Evolutionary conservation across 1,140 invertebrate genomes (phyloP), one percentile per base, ranked within the genome.

Genomic region (Diprion similis): DNA sequence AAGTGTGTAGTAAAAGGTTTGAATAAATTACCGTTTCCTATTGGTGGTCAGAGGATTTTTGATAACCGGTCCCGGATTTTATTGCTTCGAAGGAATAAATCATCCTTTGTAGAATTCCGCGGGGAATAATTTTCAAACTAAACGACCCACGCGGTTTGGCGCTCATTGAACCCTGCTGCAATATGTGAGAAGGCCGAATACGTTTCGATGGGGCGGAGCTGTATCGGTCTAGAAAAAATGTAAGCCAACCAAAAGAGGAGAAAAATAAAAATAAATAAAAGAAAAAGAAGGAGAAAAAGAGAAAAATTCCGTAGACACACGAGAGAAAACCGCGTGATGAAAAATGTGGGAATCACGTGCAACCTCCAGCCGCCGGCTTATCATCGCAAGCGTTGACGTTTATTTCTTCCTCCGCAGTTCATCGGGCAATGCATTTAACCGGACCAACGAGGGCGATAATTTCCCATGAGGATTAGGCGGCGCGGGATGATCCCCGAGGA

Each of bases 391-490:
- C 37, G 66, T 18, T 15, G 37, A 18, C 66, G 18, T 68, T 45
- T 45, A 68, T 68, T 68, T n/a, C 11, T 45, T 45, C 24, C 24
- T 37, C 18, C 66, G 37, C 66, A 68, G 18, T 68, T 37, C 24
- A 37, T 37, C 24, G 24, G 24, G 24, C 24, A 18, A 19, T 45
- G 18, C 37, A 18, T 19, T 45, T 68, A 17, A 68, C 11, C 66
- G 66, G 15, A 68, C 66, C 66, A 68, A 68, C 66, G 66, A 68
- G 66, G 37, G 8, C 18, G 24, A 68, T 68, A 68, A 68, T 68
- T 68, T 18, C 66, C 37, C 6, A 18, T 59, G 51, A 59, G 51
- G 51, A 8, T 59, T 6, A 13, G 6, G 11, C n/a, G 51, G 11
- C 51, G 51, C 51, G 51, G 3, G 2, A 17, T 17, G 51, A 59